Conservation (phyloP, 2,797 vertebrate genomes). For the Scomberomorus guttatus region DNA sequence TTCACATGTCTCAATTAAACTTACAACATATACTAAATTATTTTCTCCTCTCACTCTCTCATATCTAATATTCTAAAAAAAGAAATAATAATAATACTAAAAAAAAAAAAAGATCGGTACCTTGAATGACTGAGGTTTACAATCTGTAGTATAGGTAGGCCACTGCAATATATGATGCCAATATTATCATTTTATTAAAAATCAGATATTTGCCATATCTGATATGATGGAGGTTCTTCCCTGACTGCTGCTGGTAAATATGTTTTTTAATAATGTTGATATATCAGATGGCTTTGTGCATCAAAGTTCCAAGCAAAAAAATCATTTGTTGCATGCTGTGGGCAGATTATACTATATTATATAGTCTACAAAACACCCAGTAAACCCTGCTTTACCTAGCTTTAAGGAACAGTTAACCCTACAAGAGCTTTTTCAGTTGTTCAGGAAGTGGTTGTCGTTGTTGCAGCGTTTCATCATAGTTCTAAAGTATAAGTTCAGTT, state of each 20-base stretch:
- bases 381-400: not conserved
- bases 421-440: not conserved
- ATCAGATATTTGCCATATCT: constrained; percentile 20
- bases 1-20: not conserved
- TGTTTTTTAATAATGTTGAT: constrained; percentile 45
- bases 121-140: not conserved
- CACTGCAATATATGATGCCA: constrained; percentile 8
- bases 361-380: not conserved
- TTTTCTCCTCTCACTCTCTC: constrained; percentile 1
- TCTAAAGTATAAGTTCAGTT: not conserved
- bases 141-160: not conserved
- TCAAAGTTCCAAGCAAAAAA: not conserved
- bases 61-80: not conserved
- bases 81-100: constrained; percentile 4
- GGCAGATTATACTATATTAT: not conserved
- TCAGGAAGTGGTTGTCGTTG: not conserved
- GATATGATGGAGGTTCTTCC: constrained; percentile 9
- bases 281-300: constrained; percentile 42
- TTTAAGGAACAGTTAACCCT: not conserved
- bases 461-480: not conserved
- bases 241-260: not conserved
- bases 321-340: not conserved
- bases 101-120: not conserved
- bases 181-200: constrained; percentile 36
- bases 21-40: constrained; percentile 9